Conservation (phyloP, 2,797 vertebrate genomes). For the Halcyon badia region DNA sequence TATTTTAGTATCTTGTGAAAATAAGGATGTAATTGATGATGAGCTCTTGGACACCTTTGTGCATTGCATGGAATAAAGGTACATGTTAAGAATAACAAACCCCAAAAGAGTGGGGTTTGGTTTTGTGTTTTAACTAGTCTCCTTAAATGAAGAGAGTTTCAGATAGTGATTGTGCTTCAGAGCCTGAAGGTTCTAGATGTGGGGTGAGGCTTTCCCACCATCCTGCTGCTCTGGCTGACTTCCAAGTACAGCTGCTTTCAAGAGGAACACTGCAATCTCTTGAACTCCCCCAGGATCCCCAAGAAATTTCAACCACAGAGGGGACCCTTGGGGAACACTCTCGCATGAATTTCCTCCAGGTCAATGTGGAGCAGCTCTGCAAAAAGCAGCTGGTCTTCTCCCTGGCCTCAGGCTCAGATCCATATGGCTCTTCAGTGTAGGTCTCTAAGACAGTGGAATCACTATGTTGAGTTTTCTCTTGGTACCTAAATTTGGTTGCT, state of each 20-base stretch:
- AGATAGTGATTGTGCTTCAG: neutral
- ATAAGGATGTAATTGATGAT: neutral
- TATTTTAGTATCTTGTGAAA: neutral
- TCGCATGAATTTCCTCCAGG: neutral
- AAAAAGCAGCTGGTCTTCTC: slow-evolving; percentile 28
- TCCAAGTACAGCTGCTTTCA: slow-evolving; percentile 40
- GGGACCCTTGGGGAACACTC: neutral
- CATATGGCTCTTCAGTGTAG: neutral
- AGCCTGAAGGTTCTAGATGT: neutral
- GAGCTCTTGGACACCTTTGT: neutral
- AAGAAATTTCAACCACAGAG: neutral
- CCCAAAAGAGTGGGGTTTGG: neutral
- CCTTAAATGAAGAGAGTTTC: neutral
- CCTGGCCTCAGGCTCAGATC: neutral
- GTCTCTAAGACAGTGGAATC: neutral
- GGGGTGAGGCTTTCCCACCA: slow-evolving; percentile 57
- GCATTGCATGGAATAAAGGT: neutral
- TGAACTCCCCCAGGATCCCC: neutral
- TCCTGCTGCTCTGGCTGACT: slow-evolving; percentile 8
- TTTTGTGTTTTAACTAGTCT: neutral
- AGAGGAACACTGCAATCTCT: slow-evolving; percentile 34
- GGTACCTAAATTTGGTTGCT: neutral
- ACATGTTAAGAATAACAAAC: neutral
- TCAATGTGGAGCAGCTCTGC: neutral
- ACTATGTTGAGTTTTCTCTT: neutral